Percentiles rank a stretch among this genome's conserved stretches.
These are phyloP conservation scores for Melanostoma mellinum DNA, from an alignment of 2,888 invertebrate species.

Conservation along the genomic window DNA sequence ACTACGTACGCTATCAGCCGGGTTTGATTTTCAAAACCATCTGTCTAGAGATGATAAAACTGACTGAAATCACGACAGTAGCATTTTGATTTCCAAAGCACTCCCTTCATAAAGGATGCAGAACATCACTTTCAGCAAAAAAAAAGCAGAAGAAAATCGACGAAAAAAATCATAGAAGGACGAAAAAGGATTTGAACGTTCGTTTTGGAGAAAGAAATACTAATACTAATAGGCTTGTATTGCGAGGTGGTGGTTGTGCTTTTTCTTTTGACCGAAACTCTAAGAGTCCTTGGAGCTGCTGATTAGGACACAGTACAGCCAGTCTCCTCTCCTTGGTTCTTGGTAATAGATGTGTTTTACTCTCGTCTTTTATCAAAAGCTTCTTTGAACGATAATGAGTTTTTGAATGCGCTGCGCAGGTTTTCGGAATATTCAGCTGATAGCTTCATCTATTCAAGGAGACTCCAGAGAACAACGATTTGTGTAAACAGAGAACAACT, in stretches of 20 bases:
- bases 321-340: background rate
- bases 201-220: constrained; percentile 43
- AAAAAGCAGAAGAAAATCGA: background rate
- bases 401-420: constrained; percentile 66
- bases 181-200: constrained; percentile 68
- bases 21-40: constrained; percentile 66
- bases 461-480: constrained; percentile 18
- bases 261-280: constrained; percentile 37
- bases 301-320: constrained; percentile 50
- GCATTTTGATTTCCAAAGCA: constrained; percentile 68
- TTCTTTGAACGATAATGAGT: constrained; percentile 17
- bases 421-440: constrained; percentile 66
- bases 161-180: constrained; percentile 22
- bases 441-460: background rate
- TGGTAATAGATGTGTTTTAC: background rate
- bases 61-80: constrained; percentile 72
- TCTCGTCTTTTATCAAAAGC: constrained; percentile 14
- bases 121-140: constrained; percentile 41
- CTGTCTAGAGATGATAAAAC: constrained; percentile 70
- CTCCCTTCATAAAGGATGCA: constrained; percentile 61
- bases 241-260: constrained; percentile 43
- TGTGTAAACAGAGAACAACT: constrained; percentile 60
- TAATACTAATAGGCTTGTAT: too few species aligned
- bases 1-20: constrained; percentile 47
- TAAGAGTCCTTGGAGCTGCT: constrained; percentile 53